Evolutionary conservation across 64 coral and sea anemone species (phyloP), one percentile per base, ranked within the genome.

Genomic region (Stylophora pistillata): DNA sequence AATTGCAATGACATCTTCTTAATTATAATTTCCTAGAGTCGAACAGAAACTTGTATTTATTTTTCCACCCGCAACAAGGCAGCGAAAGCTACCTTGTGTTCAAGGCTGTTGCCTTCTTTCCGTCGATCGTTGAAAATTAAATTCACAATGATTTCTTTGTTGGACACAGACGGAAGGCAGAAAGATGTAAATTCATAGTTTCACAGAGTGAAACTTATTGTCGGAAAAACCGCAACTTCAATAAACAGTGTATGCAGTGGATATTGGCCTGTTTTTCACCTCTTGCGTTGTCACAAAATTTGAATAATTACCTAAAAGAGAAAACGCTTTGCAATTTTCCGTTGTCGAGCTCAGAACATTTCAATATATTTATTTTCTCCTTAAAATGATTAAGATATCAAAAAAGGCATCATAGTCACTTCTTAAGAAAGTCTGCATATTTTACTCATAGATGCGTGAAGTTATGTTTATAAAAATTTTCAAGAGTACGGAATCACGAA

Each of bases 211-310:
- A 23, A 17, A 84, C 32, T 54, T 25, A 68, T 63, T 70, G 62
- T 69, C 41, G 18, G 7, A 47, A 52, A 65, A 70, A 84, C 80
- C 80, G 30, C 80, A 84, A 37, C 13, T 26, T 15, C 62, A 23
- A 54, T 62, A 25, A 84, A 23, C 58, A 78, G 76, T 65, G 61
- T 34, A 84, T 65, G 20, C 18, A 25, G 23, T 21, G 5, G 32
- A 84, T 84, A 84, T 84, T 84, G 80, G 80, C 80, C 60, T 70
- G 6, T 53, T 34, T 25, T 26, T 26, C 29, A 65, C 69, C 41
- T 64, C 17, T 52, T 14, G 64, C 60, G 80, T 37, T 69, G 62
- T 84, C 62, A 84, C 33, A 82, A 82, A 82, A 82, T 56, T 14
- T 65, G 58, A 82, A 64, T 64, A 82, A 82, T 82, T 64, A 84